A percentile compares a stretch with the other conserved stretches of the same genome.
phyloP scores from a whole-genome alignment of 1,140 invertebrate species.

The Meloidogyne exigua region DNA sequence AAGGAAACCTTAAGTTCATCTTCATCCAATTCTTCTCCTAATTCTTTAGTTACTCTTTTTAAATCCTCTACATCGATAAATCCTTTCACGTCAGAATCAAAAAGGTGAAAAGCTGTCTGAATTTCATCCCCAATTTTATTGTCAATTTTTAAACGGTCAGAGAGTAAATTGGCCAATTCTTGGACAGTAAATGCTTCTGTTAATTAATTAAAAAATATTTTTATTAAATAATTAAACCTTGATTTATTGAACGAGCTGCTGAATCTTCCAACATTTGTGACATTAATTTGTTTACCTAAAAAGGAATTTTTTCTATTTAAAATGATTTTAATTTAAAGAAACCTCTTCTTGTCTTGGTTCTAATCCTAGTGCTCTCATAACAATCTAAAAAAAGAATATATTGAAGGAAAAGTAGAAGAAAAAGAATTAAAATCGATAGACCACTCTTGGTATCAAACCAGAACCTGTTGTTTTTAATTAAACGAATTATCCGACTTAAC shows the following conservation, averaged over 20 bases:
- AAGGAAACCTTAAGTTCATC: constrained; percentile 37
- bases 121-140: constrained; percentile 36
- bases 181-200: constrained; percentile 40
- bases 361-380: constrained; percentile 42
- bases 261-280: constrained; percentile 40
- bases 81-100: constrained; percentile 40
- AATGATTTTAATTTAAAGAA: not conserved
- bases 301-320: not conserved
- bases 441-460: too few relatives aligned
- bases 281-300: constrained; percentile 23
- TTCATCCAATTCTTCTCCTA: constrained; percentile 39
- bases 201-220: not conserved
- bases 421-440: not conserved
- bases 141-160: constrained; percentile 37
- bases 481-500: too few relatives aligned
- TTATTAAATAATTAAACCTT: constrained; percentile 12
- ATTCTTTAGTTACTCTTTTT: constrained; percentile 37
- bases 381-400: constrained; percentile 30
- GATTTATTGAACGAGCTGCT: constrained; percentile 29
- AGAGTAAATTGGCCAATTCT: constrained; percentile 30
- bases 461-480: too few relatives aligned
- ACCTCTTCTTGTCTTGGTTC: constrained; percentile 40
- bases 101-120: constrained; percentile 42
- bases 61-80: constrained; percentile 42
- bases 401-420: not conserved